phyloP scores from a whole-genome alignment of 2,797 vertebrate genomes.

The Passerculus sandwichensis region DNA sequence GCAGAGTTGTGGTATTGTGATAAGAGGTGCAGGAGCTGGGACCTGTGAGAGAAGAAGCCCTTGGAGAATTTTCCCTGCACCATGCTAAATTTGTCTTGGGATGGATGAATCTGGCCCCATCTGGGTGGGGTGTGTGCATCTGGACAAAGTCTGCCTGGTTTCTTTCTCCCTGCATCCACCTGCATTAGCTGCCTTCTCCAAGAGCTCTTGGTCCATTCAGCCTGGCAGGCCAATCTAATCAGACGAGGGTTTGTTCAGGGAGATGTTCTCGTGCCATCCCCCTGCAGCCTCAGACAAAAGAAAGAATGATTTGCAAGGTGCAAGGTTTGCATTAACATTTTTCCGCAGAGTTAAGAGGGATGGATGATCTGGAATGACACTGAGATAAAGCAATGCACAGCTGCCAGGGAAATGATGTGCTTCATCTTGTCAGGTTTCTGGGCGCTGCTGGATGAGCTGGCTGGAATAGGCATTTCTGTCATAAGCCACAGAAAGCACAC shows the following conservation, averaged over 20 bases:
- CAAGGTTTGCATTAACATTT: constrained; percentile 22
- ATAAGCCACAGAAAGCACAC: not conserved
- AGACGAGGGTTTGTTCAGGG: not conserved
- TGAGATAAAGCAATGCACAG: not conserved
- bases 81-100: not conserved
- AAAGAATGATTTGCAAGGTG: constrained; percentile 3
- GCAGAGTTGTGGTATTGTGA: not conserved
- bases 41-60: not conserved
- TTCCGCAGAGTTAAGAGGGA: not conserved
- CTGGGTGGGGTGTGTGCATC: not conserved
- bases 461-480: not conserved
- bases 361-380: constrained; percentile 1
- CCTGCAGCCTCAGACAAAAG: not conserved
- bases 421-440: constrained; percentile 18
- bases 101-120: not conserved
- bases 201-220: not conserved
- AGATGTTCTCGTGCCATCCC: not conserved
- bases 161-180: not conserved
- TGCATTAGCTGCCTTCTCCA: not conserved
- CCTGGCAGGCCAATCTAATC: not conserved
- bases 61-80: not conserved
- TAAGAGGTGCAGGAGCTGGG: not conserved
- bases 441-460: not conserved
- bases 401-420: not conserved
- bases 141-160: not conserved